Evolutionary conservation across 2,888 invertebrate species (phyloP).

Genomic region (Plagodis pulveraria): DNA sequence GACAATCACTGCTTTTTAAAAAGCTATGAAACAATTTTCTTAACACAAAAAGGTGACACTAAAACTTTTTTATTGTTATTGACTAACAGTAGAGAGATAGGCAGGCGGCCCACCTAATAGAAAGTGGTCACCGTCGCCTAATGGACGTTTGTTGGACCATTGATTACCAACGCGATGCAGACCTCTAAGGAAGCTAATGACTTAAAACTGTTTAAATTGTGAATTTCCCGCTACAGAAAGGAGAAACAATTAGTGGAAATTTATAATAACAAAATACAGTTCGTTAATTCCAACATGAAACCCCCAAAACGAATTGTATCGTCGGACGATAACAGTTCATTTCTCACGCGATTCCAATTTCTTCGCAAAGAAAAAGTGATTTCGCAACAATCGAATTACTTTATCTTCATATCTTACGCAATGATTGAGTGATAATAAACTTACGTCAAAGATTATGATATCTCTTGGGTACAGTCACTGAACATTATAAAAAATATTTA

Average conservation of each 20-base stretch:
- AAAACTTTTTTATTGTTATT: too few species aligned
- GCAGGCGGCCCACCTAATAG: too few species aligned
- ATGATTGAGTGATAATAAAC: conserved; percentile 27
- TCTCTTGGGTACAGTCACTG: conserved; percentile 9
- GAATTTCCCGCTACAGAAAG: too few species aligned
- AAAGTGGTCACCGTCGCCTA: too few species aligned
- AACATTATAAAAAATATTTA: background rate
- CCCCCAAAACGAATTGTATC: conserved; percentile 12
- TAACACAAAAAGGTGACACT: too few species aligned
- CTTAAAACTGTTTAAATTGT: too few species aligned
- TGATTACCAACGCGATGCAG: too few species aligned
- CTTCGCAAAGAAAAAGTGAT: conserved; percentile 22
- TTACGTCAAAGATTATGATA: conserved; percentile 25
- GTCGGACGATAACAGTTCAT: conserved; percentile 36
- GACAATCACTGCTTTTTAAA: too few species aligned
- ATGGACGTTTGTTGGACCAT: too few species aligned
- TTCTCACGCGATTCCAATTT: conserved; percentile 44
- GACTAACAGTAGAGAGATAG: too few species aligned
- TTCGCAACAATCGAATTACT: conserved; percentile 33
- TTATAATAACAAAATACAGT: conserved; percentile 7
- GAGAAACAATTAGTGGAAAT: background rate
- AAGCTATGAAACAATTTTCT: too few species aligned
- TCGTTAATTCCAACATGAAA: conserved; percentile 10
- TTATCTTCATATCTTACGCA: conserved; percentile 33
- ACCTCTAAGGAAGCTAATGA: too few species aligned